Evolutionary conservation across 1,140 invertebrate genomes (phyloP).

Genomic region (Philaenus spumarius): DNA sequence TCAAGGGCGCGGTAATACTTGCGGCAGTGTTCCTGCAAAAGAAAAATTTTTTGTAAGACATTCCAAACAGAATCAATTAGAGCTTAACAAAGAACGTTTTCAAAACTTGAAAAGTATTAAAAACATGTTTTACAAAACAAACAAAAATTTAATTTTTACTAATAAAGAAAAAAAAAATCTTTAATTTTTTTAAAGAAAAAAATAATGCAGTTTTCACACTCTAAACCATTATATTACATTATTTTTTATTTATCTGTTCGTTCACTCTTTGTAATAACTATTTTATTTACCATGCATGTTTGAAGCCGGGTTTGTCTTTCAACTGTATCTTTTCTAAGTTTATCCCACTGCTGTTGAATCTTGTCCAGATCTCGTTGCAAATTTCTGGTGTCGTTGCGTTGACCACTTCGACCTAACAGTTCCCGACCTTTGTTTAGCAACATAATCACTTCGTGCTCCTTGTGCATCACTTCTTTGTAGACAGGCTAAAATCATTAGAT

Average conservation of each 20-base stretch:
- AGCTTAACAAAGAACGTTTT: too few species aligned
- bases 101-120: too few species aligned
- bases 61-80: too few species aligned
- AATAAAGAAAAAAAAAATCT: too few species aligned
- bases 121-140: too few species aligned
- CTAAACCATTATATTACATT: too few species aligned
- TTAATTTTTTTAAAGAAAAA: too few species aligned
- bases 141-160: too few species aligned
- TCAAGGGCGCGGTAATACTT: slow-evolving; percentile 82
- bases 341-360: slow-evolving; percentile 85
- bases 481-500: slow-evolving; percentile 49
- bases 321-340: slow-evolving; percentile 74
- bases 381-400: slow-evolving; percentile 45
- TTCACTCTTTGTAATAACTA: too few species aligned
- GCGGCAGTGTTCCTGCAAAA: slow-evolving; percentile 68
- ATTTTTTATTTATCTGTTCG: too few species aligned
- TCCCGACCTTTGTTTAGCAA: slow-evolving; percentile 85
- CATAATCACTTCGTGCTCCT: slow-evolving; percentile 93
- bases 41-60: slow-evolving; percentile 1
- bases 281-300: slow-evolving; percentile 69
- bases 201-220: too few species aligned
- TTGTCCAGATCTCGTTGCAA: slow-evolving; percentile 69
- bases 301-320: slow-evolving; percentile 79
- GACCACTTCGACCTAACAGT: slow-evolving; percentile 51
- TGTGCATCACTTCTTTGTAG: slow-evolving; percentile 78